Evolutionary conservation across 2,888 invertebrate genomes (phyloP).

Genomic region (Venusia cambrica): DNA sequence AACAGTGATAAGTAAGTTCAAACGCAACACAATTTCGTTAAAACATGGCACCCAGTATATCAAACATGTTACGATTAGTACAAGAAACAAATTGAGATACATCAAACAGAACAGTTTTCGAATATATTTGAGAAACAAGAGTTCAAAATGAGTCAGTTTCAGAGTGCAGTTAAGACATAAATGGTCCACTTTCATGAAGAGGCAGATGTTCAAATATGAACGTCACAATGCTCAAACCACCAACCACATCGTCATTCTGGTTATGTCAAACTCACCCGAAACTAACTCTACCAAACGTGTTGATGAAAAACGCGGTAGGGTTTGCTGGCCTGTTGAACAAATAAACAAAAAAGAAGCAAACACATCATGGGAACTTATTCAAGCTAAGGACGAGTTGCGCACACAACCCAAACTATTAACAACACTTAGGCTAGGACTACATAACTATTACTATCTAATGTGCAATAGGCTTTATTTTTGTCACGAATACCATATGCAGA

Average conservation of each 20-base stretch:
- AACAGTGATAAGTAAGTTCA: slow-evolving; percentile 33
- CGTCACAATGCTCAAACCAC: slow-evolving; percentile 79
- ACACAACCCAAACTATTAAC: slow-evolving; percentile 57
- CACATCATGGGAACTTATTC: slow-evolving; percentile 59
- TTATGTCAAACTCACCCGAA: slow-evolving; percentile 86
- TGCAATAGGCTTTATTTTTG: slow-evolving; percentile 31
- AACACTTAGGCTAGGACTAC: slow-evolving; percentile 34
- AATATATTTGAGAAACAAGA: slow-evolving; percentile 34
- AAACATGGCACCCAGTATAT: slow-evolving; percentile 22
- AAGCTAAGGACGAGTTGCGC: slow-evolving; percentile 61
- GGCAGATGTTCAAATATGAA: slow-evolving; percentile 63
- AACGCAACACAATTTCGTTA: slow-evolving; percentile 25
- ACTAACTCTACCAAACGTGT: slow-evolving; percentile 85
- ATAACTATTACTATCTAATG: slow-evolving; percentile 15
- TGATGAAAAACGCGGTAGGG: slow-evolving; percentile 86
- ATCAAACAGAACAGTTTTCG: slow-evolving; percentile 22
- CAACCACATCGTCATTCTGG: slow-evolving; percentile 75
- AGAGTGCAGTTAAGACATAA: slow-evolving; percentile 75
- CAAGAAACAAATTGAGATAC: slow-evolving; percentile 24
- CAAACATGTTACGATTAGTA: slow-evolving; percentile 29
- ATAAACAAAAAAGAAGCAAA: slow-evolving; percentile 73
- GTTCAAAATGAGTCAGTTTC: slow-evolving; percentile 66
- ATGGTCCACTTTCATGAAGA: slow-evolving; percentile 64
- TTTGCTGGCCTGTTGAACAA: slow-evolving; percentile 87
- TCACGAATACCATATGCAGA: slow-evolving; percentile 40